Base-by-base conservation (phyloP, 2,888 invertebrate genomes). In the Drosophila emarginata region DNA sequence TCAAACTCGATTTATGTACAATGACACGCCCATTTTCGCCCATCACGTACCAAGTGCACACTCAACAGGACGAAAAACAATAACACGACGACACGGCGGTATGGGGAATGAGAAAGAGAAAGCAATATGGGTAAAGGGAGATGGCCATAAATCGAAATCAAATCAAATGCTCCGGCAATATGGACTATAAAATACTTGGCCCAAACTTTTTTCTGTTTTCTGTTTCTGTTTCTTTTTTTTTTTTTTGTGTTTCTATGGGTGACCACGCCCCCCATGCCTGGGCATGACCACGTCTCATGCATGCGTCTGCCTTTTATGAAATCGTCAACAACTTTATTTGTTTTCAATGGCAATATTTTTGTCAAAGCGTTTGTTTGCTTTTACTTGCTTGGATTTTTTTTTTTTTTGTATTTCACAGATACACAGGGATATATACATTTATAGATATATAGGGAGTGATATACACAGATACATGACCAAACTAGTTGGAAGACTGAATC, bases 271-370 rank as follows among this genome's bases (percentile, higher is more conserved):
- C 57, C 18, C 28, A 28, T 18, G 28, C 6, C 32, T 53, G 12
- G 6, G 9, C n/a, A 18, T 37, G 37, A 4, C 58, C 39, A 64
- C 11, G 64, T 21, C 62, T 36, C 50, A 21, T 52, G 37, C 36
- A 56, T 45, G 32, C 54, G 15, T 15, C 50, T 61, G 56, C 50
- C 73, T 86, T 84, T 87, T 85, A 85, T 82, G 82, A 85, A 85
- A 85, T 73, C 84, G 79, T 87, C 84, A 82, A 85, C 79, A 87
- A 83, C 85, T 87, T 85, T 85, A 87, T 85, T 85, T 85, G 87
- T 87, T 85, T 87, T 83, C 85, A 87, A 85, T 82, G 79, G 76
- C 83, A 85, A 85, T 87, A 85, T 87, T 87, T 87, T 82, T 74
- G 57, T 73, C 40, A 45, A 45, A 45, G 45, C 45, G 21, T 45